Percentiles rank a stretch among this genome's conserved stretches.
Conservation (phyloP, 2,113 vertebrate species). For the Zosterops hypoxanthus region DNA sequence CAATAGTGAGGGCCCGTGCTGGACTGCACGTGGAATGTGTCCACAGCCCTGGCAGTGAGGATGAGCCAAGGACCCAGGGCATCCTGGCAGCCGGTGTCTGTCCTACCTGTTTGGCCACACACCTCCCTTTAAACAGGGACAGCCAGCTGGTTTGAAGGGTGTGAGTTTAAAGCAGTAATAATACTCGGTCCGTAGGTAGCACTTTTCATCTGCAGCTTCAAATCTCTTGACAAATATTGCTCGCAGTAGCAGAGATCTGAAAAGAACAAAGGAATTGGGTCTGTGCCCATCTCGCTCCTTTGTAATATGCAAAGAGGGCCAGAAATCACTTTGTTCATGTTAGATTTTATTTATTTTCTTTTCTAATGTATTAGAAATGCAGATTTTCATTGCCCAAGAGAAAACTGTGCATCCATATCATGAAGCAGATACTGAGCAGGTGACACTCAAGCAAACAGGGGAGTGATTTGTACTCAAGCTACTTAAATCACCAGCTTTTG, state of each 20-base stretch:
- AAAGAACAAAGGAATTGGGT: constrained; percentile 66
- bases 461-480: constrained; percentile 58
- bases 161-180: constrained; percentile 45
- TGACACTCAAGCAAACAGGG: constrained; percentile 35
- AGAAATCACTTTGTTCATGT: constrained; percentile 59
- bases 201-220: constrained; percentile 60
- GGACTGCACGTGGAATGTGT: rapidly evolving
- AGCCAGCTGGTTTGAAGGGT: background rate
- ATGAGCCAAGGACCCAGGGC: background rate
- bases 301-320: constrained; percentile 63
- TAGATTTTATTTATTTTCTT: constrained; percentile 23
- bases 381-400: constrained; percentile 54
- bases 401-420: background rate
- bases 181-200: constrained; percentile 11
- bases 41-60: background rate
- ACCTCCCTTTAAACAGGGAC: background rate
- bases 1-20: background rate
- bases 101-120: constrained; percentile 32
- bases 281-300: constrained; percentile 59
- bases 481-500: constrained; percentile 15
- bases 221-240: constrained; percentile 54
- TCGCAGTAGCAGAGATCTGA: constrained; percentile 55
- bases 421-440: background rate
- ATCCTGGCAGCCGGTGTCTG: background rate
- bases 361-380: constrained; percentile 57